phyloP scores from a whole-genome alignment of 2,797 vertebrate genomes.

The Delichon dasypus region DNA sequence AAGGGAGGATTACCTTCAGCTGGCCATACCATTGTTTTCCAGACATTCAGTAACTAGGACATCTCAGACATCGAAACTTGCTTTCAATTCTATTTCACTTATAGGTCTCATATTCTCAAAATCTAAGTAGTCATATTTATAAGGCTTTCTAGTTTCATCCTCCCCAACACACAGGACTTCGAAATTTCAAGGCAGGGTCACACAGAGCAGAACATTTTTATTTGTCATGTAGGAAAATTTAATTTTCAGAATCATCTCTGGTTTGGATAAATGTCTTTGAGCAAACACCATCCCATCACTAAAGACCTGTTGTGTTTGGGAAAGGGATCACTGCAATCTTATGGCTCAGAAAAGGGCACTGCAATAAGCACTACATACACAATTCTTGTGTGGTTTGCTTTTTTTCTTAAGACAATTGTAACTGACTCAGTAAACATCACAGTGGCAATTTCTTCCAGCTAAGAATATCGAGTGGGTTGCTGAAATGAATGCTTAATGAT shows the following conservation, averaged over 20 bases:
- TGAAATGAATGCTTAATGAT: slow-evolving; percentile 17
- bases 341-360: background rate
- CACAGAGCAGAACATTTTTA: background rate
- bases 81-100: too few relatives aligned
- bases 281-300: background rate
- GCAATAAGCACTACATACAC: background rate
- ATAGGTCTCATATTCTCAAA: too few relatives aligned
- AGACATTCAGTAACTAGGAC: too few relatives aligned
- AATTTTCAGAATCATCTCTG: background rate
- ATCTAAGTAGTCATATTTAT: too few relatives aligned
- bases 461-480: background rate
- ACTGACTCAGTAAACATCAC: background rate
- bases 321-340: background rate
- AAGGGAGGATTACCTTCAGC: too few relatives aligned
- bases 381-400: background rate
- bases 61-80: too few relatives aligned
- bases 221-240: background rate
- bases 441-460: background rate
- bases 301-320: background rate
- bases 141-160: too few relatives aligned
- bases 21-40: too few relatives aligned
- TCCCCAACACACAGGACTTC: background rate
- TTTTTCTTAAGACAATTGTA: background rate
- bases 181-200: background rate
- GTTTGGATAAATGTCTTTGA: background rate